These are phyloP conservation scores for Coleophora flavipennella DNA, from an alignment of 2,888 invertebrate species.

Conservation along the genomic window DNA sequence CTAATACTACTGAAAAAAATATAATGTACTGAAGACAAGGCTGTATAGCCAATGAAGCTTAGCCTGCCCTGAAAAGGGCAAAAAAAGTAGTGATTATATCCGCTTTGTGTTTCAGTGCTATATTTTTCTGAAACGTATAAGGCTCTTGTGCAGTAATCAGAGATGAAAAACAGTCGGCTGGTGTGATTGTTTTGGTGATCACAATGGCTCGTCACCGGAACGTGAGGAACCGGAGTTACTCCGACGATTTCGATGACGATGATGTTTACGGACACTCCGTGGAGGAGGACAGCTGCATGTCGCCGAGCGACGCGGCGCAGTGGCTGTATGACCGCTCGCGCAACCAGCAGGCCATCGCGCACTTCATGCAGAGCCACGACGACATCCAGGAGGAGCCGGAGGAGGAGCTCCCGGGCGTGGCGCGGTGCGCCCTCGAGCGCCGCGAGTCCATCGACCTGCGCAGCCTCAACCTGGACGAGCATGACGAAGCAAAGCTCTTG, in stretches of 20 bases:
- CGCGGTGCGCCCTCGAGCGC: slow-evolving; percentile 33
- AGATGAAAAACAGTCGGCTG: background rate
- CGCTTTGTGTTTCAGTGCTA: background rate
- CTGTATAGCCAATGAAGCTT: no score
- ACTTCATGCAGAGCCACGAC: slow-evolving; percentile 81
- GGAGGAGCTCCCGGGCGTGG: slow-evolving; percentile 40
- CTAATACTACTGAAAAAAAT: no score
- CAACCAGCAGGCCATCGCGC: slow-evolving; percentile 80
- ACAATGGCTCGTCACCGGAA: slow-evolving; percentile 90
- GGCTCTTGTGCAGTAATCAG: no score
- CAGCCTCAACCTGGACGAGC: slow-evolving; percentile 70
- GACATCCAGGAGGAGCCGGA: slow-evolving; percentile 80
- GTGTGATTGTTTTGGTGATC: background rate
- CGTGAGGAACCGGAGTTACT: slow-evolving; percentile 86
- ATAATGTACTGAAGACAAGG: no score
- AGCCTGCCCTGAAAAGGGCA: no score
- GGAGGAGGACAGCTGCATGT: slow-evolving; percentile 93
- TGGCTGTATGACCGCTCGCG: slow-evolving; percentile 89
- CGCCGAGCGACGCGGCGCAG: slow-evolving; percentile 88
- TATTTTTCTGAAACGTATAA: no score
- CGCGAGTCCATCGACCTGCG: slow-evolving; percentile 66
- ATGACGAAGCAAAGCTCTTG: slow-evolving; percentile 81
- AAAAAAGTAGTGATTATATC: no score
- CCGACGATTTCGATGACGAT: slow-evolving; percentile 93
- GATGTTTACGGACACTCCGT: slow-evolving; percentile 95